Evolutionary conservation across 2,888 invertebrate genomes (phyloP), one percentile per base, ranked within the genome.

Genomic region (Synanthedon vespiformis): DNA sequence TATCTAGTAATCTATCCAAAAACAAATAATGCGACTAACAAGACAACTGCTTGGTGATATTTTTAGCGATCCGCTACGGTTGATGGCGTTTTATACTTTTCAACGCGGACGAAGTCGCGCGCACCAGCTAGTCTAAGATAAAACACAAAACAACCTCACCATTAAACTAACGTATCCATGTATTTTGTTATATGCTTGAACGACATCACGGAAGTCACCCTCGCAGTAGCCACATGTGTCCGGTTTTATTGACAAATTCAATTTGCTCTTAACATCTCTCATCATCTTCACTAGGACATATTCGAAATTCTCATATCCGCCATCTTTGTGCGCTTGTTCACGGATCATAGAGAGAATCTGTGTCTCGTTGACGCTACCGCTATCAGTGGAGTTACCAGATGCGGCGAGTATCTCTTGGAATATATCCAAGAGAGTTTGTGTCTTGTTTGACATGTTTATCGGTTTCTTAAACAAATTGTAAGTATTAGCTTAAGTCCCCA

Each of bases 101-200:
- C 16, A 16, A 16, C 16, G 16, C 16, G 16, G 16, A 16, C 18
- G 18, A 18, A 18, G 1, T 22, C 22, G 22, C 5, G 22, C 5
- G 22, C 22, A 5, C 22, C 22, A 22, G 22, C 22, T 22, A 22
- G 5, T 5, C 47, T 44, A 44, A 44, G 5, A 14, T 13, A 44
- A 44, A 44, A n/a, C 44, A 44, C 44, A 34, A 34, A 34, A 34
- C 2, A 51, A 53, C 87, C 90, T 82, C 68, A 97, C 95, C 72
- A 93, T 75, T 34, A 96, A 86, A 48, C 95, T 93, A 55, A 94
- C 89, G 74, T 94, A 95, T 56, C 95, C 95, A 74, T 97, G 97
- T 53, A 92, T 89, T 41, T 91, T 77, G 49, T 90, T 90, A 74
- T 95, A 95, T 0, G 85, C 83, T 34, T 88, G 74, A 18, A 92